These are phyloP conservation scores for Pandion haliaetus DNA, from an alignment of 2,113 vertebrate species.

Conservation along the genomic window DNA sequence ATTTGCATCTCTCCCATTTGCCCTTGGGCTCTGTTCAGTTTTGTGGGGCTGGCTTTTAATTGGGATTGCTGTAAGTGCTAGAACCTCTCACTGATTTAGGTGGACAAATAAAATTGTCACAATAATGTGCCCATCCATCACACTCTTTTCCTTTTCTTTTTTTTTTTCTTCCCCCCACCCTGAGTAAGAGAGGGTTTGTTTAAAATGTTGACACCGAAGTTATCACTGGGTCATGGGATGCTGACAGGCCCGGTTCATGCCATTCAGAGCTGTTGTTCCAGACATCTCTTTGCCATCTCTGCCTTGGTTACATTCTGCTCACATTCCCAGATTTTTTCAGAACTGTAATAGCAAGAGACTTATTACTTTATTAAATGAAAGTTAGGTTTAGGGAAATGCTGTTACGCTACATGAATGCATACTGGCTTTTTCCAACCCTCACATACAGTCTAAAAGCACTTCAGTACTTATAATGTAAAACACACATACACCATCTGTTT, in stretches of 20 bases:
- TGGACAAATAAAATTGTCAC: neutral
- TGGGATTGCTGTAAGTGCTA: neutral
- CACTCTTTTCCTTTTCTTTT: too few species aligned
- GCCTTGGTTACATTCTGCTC: neutral
- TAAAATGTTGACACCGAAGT: neutral
- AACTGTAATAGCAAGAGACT: neutral
- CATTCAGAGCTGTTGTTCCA: neutral
- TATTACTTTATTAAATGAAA: neutral
- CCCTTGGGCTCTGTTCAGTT: neutral
- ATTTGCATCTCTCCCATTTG: neutral
- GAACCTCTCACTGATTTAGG: neutral
- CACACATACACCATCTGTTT: neutral
- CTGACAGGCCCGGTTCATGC: neutral
- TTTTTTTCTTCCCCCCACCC: accelerated
- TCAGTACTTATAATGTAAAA: neutral
- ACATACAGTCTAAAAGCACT: neutral
- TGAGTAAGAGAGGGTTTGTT: neutral
- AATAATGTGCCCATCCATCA: neutral
- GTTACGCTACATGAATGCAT: neutral
- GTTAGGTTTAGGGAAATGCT: neutral
- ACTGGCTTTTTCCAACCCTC: neutral
- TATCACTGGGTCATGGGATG: neutral
- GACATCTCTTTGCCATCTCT: neutral
- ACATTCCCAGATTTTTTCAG: neutral
- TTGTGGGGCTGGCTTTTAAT: neutral